phyloP scores from a whole-genome alignment of 2,888 invertebrate genomes.

The Drosophila vallismaia region DNA sequence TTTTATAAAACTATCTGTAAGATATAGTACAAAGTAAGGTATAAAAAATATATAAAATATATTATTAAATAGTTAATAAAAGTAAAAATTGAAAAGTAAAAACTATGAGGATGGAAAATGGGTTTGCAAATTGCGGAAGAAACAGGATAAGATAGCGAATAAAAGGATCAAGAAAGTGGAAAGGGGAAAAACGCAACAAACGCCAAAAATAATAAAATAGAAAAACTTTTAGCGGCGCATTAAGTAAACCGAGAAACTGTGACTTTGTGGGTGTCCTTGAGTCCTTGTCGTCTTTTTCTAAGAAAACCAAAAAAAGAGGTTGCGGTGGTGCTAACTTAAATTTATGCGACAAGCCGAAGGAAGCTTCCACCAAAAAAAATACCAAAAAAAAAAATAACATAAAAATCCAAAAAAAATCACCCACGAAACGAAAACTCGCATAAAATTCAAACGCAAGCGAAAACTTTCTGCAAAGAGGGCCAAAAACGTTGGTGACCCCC shows the following conservation, averaged over 20 bases:
- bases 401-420: background rate
- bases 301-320: background rate
- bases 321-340: slow-evolving; percentile 68
- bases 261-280: slow-evolving; percentile 80
- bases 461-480: slow-evolving; percentile 57
- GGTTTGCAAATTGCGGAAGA: slow-evolving; percentile 51
- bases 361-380: slow-evolving; percentile 12
- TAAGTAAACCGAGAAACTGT: slow-evolving; percentile 78
- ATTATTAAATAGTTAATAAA: slow-evolving; percentile 29
- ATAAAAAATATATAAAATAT: background rate
- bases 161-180: slow-evolving; percentile 16
- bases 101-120: background rate
- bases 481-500: slow-evolving; percentile 27
- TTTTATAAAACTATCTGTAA: too few species aligned
- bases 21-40: background rate
- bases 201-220: slow-evolving; percentile 76
- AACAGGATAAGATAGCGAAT: slow-evolving; percentile 56
- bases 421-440: slow-evolving; percentile 60
- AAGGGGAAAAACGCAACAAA: slow-evolving; percentile 37
- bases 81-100: slow-evolving; percentile 53
- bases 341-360: slow-evolving; percentile 71
- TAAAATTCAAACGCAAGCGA: slow-evolving; percentile 79
- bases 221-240: slow-evolving; percentile 78
- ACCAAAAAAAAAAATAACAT: slow-evolving; percentile 5
- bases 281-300: slow-evolving; percentile 13